Evolutionary conservation across 2,797 vertebrate species (phyloP), one percentile per base, ranked within the genome.

Genomic region (Pseudomugil tenellus): DNA sequence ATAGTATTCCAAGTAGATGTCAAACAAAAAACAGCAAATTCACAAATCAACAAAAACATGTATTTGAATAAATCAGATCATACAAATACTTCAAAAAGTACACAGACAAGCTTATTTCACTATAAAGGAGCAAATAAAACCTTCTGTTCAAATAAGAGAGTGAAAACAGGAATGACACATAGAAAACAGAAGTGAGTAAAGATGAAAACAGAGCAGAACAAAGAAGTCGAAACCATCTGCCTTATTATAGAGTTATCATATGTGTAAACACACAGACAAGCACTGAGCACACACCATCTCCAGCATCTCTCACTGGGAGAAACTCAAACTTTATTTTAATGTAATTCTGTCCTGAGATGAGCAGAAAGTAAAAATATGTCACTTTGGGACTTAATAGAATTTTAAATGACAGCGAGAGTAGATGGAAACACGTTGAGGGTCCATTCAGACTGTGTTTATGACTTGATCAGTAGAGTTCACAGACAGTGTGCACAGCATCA

Each of bases 341-440:
- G 63, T 55, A 65, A 72, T 83, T 84, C 77, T 70, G 57, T 84
- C 76, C 80, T 52, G 53, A 82, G 76, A 79, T 75, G 58, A 86
- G 67, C 58, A 79, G 58, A 82, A 83, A 74, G 77, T 71, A 56
- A 67, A n/a, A 74, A 65, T 73, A 39, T 69, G 80, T 83, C 85
- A 83, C 74, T 84, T 77, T 83, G 80, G 78, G 74, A 86, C 65
- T 84, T 80, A 49, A 82, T 80, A 76, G 83, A 89, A 87, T 84
- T 85, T 80, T 78, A 87, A 87, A 84, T 87, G 70, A 76, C 52
- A 66, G 48, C 41, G 49, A 49, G 64, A 67, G 73, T 12, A 57
- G 72, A 76, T 63, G 32, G 52, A 70, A 58, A 59, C 41, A 63
- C 60, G 32, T 28, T 3, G 16, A 16, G 54, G 23, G 59, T 28